Base-by-base conservation (phyloP, 2,888 invertebrate genomes). In the Melipona bicolor region DNA sequence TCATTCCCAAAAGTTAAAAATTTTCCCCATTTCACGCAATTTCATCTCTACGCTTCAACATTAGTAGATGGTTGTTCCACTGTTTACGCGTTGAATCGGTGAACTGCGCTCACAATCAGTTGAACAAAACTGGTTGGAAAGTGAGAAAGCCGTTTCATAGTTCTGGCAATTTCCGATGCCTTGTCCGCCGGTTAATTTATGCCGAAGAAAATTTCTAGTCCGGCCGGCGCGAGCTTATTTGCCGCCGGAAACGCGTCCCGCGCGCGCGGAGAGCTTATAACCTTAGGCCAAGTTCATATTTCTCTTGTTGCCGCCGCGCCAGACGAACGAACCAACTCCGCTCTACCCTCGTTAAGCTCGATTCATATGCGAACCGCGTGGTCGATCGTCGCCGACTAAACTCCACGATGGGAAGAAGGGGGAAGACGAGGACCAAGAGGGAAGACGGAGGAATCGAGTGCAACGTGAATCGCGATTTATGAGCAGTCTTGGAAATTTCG, bases 301-400 rank as follows among this genome's bases (percentile, higher is more conserved):
- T 83, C 72, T 52, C 36, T 4, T 21, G 24, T 36, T 54, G 32
- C 27, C 54, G 32, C 50, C 24, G 24, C 17, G 61, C 70, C 19
- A 21, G 65, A 4, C 54, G 68, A 24, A 27, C 24, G 3, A 52
- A 67, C 1, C 43, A 43, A 43, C 43, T n/a, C 21, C 36, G 70
- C 36, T 6, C 54, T 21, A 32, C 32, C 19, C 76, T 84, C 78
- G 81, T 85, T 84, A 85, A 72, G 73, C 70, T 61, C 85, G 76
- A 84, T 85, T 85, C 85, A 80, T 84, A 85, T 80, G 83, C 83
- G 83, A 78, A 70, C 24, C 54, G 76, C 69, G 81, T 67, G 72
- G 71, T 11, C 70, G 65, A 79, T 71, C 56, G 73, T 5, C 6
- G 50, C 27, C 49, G 59, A 71, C 65, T 36, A 62, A 9, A 65